These are phyloP conservation scores for Nestor notabilis DNA, from an alignment of 2,113 vertebrate species.

Conservation along the genomic window DNA sequence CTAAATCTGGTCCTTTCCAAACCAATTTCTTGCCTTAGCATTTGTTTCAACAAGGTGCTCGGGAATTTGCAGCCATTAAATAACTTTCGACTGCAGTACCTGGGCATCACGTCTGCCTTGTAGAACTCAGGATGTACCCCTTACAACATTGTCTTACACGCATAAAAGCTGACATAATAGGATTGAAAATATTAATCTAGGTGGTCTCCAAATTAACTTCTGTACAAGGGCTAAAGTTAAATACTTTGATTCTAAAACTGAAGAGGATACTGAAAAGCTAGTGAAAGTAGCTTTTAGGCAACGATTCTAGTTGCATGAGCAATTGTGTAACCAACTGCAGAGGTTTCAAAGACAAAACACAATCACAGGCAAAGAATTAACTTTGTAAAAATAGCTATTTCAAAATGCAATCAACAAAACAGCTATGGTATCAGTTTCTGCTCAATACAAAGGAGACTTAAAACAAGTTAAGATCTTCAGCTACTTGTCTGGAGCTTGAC, in stretches of 20 bases:
- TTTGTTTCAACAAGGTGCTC: not conserved
- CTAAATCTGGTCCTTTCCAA: not conserved
- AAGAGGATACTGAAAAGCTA: not conserved
- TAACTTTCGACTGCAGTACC: not conserved
- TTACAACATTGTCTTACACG: not conserved
- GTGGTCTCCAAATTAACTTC: not conserved
- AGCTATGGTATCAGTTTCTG: not conserved
- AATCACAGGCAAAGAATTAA: not conserved
- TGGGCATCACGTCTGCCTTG: not conserved
- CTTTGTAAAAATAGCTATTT: not conserved
- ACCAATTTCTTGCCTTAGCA: not conserved
- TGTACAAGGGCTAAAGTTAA: not conserved
- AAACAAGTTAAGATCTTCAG: not conserved
- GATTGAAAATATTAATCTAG: not conserved
- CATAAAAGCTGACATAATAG: not conserved
- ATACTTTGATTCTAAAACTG: not conserved
- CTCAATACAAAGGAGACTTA: not conserved
- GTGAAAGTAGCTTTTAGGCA: not conserved
- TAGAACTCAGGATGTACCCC: not conserved
- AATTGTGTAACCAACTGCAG: not conserved
- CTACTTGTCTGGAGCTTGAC: not conserved
- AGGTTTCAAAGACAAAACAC: not conserved
- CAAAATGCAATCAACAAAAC: not conserved
- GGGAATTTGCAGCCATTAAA: not conserved
- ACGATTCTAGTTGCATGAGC: not conserved